These are phyloP conservation scores for Candidula unifasciata DNA, from an alignment of 2,888 invertebrate species.

Conservation along the genomic window DNA sequence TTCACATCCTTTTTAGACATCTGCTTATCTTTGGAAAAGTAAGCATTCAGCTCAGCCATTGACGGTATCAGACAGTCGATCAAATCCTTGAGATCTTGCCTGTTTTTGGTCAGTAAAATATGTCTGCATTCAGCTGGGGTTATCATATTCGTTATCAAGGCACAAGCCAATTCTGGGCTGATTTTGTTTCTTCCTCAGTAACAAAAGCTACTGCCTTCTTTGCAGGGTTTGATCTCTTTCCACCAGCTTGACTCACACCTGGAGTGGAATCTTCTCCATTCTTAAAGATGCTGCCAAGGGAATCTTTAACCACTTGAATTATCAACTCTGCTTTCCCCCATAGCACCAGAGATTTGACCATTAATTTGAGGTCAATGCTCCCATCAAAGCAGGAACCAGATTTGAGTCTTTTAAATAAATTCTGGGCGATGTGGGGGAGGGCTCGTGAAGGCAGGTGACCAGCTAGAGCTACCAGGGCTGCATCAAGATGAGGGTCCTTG, in stretches of 20 bases:
- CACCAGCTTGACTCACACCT: not conserved
- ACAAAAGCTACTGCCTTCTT: conserved; percentile 30
- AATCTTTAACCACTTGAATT: conserved; percentile 29
- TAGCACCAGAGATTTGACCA: conserved; percentile 38
- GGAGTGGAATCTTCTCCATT: not conserved
- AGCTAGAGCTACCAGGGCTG: conserved; percentile 64
- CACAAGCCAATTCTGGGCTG: not conserved
- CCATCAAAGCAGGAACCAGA: not conserved
- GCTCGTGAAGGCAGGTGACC: conserved; percentile 66
- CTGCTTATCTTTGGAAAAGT: not conserved
- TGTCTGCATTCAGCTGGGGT: conserved; percentile 38
- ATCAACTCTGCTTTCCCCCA: conserved; percentile 43
- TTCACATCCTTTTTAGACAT: not conserved
- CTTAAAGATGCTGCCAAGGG: conserved; percentile 11
- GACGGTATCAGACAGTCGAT: not conserved
- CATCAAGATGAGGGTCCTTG: conserved; percentile 62
- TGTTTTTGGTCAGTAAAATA: conserved; percentile 34
- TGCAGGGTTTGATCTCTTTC: not conserved
- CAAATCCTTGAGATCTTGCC: not conserved
- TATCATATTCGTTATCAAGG: conserved; percentile 20
- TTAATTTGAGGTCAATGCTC: not conserved
- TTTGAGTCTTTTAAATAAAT: conserved; percentile 36
- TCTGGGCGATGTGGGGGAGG: conserved; percentile 58
- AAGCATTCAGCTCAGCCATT: not conserved
- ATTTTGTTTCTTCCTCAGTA: conserved; percentile 29